phyloP scores from a whole-genome alignment of 2,797 vertebrate species.

The Aulostomus chinensis region DNA sequence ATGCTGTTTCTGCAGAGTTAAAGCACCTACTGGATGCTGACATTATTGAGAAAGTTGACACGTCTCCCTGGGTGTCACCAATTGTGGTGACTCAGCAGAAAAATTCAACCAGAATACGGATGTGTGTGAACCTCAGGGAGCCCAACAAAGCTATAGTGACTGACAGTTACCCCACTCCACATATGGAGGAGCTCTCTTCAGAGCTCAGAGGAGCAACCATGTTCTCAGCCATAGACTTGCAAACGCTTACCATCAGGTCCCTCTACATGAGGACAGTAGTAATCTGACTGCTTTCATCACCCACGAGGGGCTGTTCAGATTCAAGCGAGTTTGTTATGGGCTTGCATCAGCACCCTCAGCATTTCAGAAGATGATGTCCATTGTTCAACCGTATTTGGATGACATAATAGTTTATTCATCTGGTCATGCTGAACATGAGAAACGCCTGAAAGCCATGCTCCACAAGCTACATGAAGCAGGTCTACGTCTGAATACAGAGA shows the following conservation, averaged over 20 bases:
- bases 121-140: constrained; percentile 17
- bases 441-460: not conserved
- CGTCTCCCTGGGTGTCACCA: constrained; percentile 18
- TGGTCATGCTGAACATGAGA: not conserved
- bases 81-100: constrained; percentile 3
- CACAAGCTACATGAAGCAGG: not conserved
- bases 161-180: constrained; percentile 7
- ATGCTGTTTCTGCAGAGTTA: constrained; percentile 17
- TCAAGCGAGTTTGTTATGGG: not conserved
- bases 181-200: constrained; percentile 6
- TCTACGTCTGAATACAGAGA: not conserved
- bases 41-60: constrained; percentile 17
- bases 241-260: constrained; percentile 16
- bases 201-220: constrained; percentile 10
- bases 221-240: not conserved
- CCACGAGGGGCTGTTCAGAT: constrained; percentile 19
- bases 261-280: constrained; percentile 2
- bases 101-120: not conserved
- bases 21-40: constrained; percentile 5
- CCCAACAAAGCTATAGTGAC: constrained; percentile 8
- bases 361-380: not conserved
- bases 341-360: not conserved
- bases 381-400: not conserved
- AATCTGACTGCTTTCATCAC: constrained; percentile 19
- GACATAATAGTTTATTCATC: not conserved